Evolutionary conservation across 2,113 vertebrate species (phyloP).

Genomic region (Siphamia tubifer): DNA sequence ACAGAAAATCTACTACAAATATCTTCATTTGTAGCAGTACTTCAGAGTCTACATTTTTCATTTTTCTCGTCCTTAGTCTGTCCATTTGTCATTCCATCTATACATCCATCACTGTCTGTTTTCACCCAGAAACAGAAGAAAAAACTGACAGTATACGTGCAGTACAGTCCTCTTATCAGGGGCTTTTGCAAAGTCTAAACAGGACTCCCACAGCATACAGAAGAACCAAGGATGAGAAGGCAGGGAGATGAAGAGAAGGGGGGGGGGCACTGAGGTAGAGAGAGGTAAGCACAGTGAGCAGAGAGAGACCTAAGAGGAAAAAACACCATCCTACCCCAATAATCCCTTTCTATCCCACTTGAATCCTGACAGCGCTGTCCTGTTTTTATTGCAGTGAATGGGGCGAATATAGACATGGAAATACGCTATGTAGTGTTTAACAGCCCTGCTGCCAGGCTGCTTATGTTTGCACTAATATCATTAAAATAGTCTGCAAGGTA

Average conservation of each 20-base stretch:
- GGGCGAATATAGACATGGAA: conserved; percentile 37
- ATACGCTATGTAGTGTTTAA: conserved; percentile 13
- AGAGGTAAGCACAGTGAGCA: neutral
- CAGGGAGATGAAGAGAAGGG: neutral
- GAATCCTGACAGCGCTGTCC: conserved; percentile 42
- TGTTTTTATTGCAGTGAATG: conserved; percentile 48
- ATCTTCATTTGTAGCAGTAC: no score
- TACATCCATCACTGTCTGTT: neutral
- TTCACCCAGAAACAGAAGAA: conserved; percentile 3
- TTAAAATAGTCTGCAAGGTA: conserved; percentile 6
- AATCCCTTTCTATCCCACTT: conserved; percentile 52
- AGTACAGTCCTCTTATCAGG: conserved; percentile 37
- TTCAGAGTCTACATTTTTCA: neutral
- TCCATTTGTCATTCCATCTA: conserved; percentile 14
- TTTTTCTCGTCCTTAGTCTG: no score
- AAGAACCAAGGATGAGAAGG: conserved; percentile 1
- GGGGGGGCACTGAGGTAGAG: neutral
- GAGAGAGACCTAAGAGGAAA: conserved; percentile 21
- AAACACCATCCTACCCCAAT: conserved; percentile 23
- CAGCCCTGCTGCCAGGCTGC: neutral
- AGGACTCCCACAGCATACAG: conserved; percentile 25
- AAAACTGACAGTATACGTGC: conserved; percentile 38
- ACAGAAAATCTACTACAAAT: no score
- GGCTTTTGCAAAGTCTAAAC: conserved; percentile 40
- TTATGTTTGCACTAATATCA: neutral